These are phyloP conservation scores for Drosophila lacteicornis DNA, from an alignment of 1,140 invertebrate genomes.

Conservation along the genomic window DNA sequence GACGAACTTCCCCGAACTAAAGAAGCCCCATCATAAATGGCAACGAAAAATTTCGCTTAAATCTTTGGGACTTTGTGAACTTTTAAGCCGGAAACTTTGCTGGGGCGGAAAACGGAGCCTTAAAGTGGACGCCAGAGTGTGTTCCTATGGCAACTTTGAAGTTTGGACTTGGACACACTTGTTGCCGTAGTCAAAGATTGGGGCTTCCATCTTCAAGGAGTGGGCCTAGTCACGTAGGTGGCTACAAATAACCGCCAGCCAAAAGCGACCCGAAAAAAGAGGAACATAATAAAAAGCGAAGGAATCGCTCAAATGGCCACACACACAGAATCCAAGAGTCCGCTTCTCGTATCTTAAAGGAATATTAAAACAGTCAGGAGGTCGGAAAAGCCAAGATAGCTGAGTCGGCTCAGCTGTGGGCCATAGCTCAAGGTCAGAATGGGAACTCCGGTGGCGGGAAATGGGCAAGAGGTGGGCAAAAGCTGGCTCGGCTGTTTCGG, in stretches of 20 bases:
- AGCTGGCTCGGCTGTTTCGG: constrained; percentile 33
- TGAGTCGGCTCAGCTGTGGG: constrained; percentile 40
- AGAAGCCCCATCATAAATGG: constrained; percentile 34
- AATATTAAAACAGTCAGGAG: constrained; percentile 72
- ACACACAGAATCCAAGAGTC: constrained; percentile 17
- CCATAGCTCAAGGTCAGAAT: constrained; percentile 70
- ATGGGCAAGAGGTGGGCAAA: constrained; percentile 11
- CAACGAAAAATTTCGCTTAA: constrained; percentile 25
- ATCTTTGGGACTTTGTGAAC: constrained; percentile 31
- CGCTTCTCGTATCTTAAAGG: constrained; percentile 53
- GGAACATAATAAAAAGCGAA: constrained; percentile 41
- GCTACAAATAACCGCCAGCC: constrained; percentile 71
- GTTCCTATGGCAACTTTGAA: constrained; percentile 43
- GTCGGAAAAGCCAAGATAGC: constrained; percentile 23
- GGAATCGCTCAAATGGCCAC: constrained; percentile 38
- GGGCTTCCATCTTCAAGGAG: background rate
- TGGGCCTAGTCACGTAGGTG: constrained; percentile 66
- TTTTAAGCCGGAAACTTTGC: constrained; percentile 48
- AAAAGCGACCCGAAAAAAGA: constrained; percentile 34
- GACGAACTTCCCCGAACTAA: constrained; percentile 7
- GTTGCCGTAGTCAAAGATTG: constrained; percentile 37
- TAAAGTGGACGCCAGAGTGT: constrained; percentile 24
- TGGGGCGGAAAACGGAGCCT: constrained; percentile 13
- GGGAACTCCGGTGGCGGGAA: constrained; percentile 15
- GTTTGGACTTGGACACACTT: constrained; percentile 47